Base-by-base conservation (phyloP, 2,113 vertebrate species). In the Ondatra zibethicus region DNA sequence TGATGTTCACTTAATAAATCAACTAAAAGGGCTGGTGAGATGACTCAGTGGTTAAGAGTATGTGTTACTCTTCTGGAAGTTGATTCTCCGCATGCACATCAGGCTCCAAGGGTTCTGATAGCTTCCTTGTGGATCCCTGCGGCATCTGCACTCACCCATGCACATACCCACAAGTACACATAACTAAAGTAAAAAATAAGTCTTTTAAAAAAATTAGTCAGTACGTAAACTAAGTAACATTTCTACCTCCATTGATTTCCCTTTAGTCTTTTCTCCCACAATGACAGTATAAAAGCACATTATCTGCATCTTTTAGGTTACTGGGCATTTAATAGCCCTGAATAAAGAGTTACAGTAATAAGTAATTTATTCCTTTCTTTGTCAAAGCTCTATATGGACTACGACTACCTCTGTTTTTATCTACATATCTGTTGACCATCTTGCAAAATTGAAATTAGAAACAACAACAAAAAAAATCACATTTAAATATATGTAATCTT, bases 301-400 rank as follows among this genome's bases (percentile, higher is more conserved):
- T 93, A 93, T 58, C 16, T 92, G 11, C 70, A 85, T 88, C 45
- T 93, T 77, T 88, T 72, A 94, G 61, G 47, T 52, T 80, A 92
- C 27, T n/a, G 31, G 45, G 16, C 10, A 90, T 4, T 85, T 92
- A 63, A 42, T 1, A 92, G 94, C 36, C 25, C 50, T 95, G 61
- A 61, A 81, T 81, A 61, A 95, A 93, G n/a, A 61, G 13, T 13
- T 91, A n/a, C 75, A 84, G n/a, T 92, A 93, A 92, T 75, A 92
- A 96, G 91, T 95, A 93, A 80, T 95, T 96, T 91, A 95, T 94
- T 95, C 65, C 3, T 96, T 39, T 88, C 25, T 73, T 47, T n/a
- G 73, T 19, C 13, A 55, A 96, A 93, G 11, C 63, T 94, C 27
- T 94, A 27, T 78, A 50, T 33, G 6, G 50, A 95, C 42, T 39